Evolutionary conservation across 2,113 vertebrate species (phyloP).

Genomic region (Calidris pygmaea): DNA sequence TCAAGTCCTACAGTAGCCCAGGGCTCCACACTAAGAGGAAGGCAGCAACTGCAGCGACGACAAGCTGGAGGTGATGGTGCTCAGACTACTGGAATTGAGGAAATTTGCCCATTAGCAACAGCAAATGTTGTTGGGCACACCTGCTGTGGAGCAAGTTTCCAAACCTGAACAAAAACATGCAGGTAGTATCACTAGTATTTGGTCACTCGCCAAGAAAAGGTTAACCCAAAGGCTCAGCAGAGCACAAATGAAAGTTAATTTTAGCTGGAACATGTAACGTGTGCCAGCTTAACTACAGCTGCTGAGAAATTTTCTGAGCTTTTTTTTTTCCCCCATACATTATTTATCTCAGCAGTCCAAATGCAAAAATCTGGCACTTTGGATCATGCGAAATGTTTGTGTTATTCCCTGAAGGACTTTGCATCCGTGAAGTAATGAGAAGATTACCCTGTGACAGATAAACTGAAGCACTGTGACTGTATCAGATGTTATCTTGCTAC

Average conservation of each 20-base stretch:
- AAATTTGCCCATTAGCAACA: neutral
- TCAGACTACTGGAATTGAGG: neutral
- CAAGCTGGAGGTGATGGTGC: neutral
- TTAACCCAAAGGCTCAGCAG: neutral
- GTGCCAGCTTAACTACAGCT: neutral
- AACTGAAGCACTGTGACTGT: constrained; percentile 2
- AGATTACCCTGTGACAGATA: constrained; percentile 29
- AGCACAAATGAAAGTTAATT: neutral
- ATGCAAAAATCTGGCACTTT: constrained; percentile 12
- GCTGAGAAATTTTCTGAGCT: neutral
- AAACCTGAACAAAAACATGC: neutral
- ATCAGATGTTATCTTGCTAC: neutral
- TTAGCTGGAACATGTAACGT: neutral
- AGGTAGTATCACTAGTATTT: neutral
- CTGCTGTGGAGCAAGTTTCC: neutral
- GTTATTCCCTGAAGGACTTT: constrained; percentile 33
- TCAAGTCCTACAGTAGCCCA: neutral
- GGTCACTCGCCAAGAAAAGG: neutral
- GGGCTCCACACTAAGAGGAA: neutral
- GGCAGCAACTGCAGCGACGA: neutral
- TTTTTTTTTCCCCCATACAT: neutral
- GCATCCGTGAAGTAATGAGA: neutral
- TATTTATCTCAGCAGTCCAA: neutral
- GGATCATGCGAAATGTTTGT: neutral
- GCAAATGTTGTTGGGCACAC: accelerated